A percentile compares a stretch with the other conserved stretches of the same genome.
Evolutionary conservation across 2,797 vertebrate genomes (phyloP).

Genomic region (Epinephelus coioides): DNA sequence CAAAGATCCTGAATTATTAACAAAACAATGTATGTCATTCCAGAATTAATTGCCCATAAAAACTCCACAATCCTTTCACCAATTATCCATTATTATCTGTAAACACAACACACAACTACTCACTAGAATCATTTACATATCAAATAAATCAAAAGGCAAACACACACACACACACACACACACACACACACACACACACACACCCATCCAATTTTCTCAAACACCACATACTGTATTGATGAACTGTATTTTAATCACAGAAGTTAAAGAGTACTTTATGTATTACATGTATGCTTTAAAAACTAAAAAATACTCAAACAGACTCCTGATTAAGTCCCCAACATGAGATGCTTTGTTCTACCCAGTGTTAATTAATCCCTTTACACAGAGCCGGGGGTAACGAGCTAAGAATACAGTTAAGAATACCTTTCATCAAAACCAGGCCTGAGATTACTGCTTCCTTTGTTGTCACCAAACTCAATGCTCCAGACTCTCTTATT

Average conservation of each 20-base stretch:
- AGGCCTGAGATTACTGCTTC: constrained; percentile 31
- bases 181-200: background rate
- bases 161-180: background rate
- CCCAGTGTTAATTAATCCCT: constrained; percentile 52
- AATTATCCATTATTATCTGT: constrained; percentile 42
- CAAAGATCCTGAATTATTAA: constrained; percentile 72
- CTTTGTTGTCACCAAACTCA: constrained; percentile 32
- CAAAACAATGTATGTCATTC: constrained; percentile 56
- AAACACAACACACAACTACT: constrained; percentile 30
- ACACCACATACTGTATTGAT: too few species aligned
- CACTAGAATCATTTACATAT: constrained; percentile 12
- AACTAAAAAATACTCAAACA: constrained; percentile 18
- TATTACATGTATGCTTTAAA: background rate
- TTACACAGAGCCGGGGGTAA: constrained; percentile 23
- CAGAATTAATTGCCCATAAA: constrained; percentile 60
- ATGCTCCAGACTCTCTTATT: constrained; percentile 30
- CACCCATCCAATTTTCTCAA: background rate
- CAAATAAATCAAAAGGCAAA: constrained; percentile 7
- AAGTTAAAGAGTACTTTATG: background rate
- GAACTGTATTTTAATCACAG: background rate
- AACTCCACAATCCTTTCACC: constrained; percentile 31
- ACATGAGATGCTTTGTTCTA: constrained; percentile 49
- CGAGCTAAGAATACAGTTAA: constrained; percentile 23
- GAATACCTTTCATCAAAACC: constrained; percentile 38
- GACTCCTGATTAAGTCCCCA: constrained; percentile 30